A percentile compares a stretch with the other conserved stretches of the same genome.
Evolutionary conservation across 2,797 vertebrate genomes (phyloP).

Genomic region (Cynopterus sphinx): DNA sequence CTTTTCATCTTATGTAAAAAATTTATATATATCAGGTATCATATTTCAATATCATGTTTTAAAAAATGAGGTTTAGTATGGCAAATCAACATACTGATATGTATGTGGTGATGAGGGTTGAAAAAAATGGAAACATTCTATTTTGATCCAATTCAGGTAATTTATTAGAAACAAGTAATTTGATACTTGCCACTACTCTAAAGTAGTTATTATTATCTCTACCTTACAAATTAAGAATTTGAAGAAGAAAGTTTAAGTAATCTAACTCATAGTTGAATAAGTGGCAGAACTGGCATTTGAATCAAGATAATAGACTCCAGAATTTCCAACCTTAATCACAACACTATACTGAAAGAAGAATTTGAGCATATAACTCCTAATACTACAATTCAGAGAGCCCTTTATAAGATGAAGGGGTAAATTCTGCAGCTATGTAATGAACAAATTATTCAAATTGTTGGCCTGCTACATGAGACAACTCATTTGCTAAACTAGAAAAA

Average conservation of each 20-base stretch:
- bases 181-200: neutral
- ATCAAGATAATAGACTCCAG: neutral
- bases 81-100: neutral
- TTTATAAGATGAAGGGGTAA: neutral
- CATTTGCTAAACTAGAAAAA: slow-evolving; percentile 24
- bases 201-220: neutral
- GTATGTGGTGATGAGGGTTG: neutral
- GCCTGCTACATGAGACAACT: neutral
- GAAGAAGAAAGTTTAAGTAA: neutral
- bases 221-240: neutral
- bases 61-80: neutral
- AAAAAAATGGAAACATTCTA: neutral
- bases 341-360: neutral
- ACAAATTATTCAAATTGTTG: neutral
- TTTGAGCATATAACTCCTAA: neutral
- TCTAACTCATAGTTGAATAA: neutral
- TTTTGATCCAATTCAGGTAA: neutral
- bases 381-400: neutral
- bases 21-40: neutral
- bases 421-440: neutral
- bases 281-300: neutral
- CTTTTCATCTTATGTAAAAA: neutral
- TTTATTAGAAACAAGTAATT: neutral
- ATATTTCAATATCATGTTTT: neutral
- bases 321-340: neutral